Evolutionary conservation across 2,888 invertebrate genomes (phyloP).

Genomic region (Caenorhabditis virilis): DNA sequence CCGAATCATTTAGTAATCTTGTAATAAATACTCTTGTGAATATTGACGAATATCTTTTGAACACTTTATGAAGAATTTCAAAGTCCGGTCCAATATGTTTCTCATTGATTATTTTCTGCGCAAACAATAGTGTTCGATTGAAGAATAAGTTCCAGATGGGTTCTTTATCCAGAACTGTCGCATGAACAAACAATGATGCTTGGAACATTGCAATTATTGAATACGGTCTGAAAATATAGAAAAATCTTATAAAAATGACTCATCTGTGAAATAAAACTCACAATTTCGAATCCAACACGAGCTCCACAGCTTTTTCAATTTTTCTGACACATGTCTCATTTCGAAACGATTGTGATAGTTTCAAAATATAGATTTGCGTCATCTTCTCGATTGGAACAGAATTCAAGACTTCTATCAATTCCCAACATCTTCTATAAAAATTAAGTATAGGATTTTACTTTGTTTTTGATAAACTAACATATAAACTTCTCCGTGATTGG

Average conservation of each 20-base stretch:
- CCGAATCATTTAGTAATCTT: background rate
- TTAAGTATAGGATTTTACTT: too few relatives aligned
- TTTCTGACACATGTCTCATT: background rate
- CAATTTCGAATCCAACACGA: background rate
- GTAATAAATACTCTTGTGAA: background rate
- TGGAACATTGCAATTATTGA: background rate
- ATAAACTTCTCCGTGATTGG: too few relatives aligned
- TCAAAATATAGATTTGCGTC: too few relatives aligned
- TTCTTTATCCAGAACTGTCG: background rate
- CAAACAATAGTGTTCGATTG: background rate
- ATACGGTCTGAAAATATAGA: too few relatives aligned
- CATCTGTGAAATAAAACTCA: background rate
- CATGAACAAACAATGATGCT: background rate
- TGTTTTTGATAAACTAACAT: too few relatives aligned
- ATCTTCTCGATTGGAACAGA: too few relatives aligned
- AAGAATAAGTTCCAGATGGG: background rate
- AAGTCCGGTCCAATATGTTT: background rate
- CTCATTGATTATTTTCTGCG: background rate
- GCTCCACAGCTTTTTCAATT: background rate
- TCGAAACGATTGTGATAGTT: too few relatives aligned
- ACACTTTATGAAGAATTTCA: background rate
- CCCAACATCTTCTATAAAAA: too few relatives aligned
- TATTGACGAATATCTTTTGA: background rate
- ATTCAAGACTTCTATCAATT: too few relatives aligned
- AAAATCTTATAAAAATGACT: background rate